These are phyloP conservation scores for Eilema sororculum DNA, from an alignment of 2,888 invertebrate species.

Conservation along the genomic window DNA sequence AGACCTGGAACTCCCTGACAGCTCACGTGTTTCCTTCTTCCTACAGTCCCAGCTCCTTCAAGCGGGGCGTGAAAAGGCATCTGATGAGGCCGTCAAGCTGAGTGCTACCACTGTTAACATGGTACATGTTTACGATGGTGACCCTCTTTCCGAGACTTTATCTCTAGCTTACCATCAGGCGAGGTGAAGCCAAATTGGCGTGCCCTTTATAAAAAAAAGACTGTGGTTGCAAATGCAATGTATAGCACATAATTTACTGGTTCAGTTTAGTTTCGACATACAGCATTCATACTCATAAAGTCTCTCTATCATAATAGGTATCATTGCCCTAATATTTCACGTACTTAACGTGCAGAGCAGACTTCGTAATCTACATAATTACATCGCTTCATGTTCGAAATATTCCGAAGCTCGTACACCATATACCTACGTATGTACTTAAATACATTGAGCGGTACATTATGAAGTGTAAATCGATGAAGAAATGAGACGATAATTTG, in stretches of 20 bases:
- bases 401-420: conserved; percentile 5
- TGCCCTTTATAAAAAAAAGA: no score
- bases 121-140: no score
- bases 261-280: background rate
- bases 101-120: no score
- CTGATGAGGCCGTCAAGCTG: no score
- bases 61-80: no score
- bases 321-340: background rate
- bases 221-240: no score
- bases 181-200: no score
- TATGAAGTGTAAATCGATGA: background rate
- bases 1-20: no score
- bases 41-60: no score
- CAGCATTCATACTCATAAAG: background rate
- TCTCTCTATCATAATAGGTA: background rate
- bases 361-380: conserved; percentile 10
- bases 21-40: no score
- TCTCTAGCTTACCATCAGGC: no score
- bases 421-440: background rate
- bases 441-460: background rate
- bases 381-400: conserved; percentile 11
- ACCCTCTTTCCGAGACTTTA: no score
- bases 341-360: background rate
- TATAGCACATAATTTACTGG: background rate
- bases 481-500: background rate